These are phyloP conservation scores for Holacanthella duospinosa DNA, from an alignment of 2,888 invertebrate genomes.

Conservation along the genomic window DNA sequence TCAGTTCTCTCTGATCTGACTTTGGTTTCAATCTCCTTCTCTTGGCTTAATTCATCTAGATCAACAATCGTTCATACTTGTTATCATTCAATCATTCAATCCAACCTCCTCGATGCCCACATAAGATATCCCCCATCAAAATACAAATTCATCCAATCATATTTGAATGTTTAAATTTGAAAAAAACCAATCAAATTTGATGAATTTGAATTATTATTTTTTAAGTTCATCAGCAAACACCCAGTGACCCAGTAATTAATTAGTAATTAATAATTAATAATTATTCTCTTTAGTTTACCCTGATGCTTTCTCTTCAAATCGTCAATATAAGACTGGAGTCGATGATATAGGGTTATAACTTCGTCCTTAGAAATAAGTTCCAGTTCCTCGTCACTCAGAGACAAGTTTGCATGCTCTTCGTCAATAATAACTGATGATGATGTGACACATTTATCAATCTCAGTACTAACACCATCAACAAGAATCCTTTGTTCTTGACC, in stretches of 20 bases:
- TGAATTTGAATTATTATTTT: not conserved
- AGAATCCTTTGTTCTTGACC: not conserved
- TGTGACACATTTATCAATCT: not conserved
- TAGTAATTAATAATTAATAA: not conserved
- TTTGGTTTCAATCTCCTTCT: conserved; percentile 67
- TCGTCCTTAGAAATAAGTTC: conserved; percentile 7
- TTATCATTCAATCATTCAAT: too few relatives aligned
- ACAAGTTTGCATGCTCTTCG: not conserved
- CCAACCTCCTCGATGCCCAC: too few relatives aligned
- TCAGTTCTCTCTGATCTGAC: conserved; percentile 71
- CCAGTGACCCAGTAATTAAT: too few relatives aligned
- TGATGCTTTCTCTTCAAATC: conserved; percentile 6
- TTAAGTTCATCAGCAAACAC: too few relatives aligned
- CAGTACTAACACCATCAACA: not conserved
- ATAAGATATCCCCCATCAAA: not conserved
- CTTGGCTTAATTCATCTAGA: conserved; percentile 58
- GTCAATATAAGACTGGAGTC: conserved; percentile 13
- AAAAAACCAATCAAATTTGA: not conserved
- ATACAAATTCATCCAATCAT: too few relatives aligned
- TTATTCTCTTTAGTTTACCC: conserved; percentile 3
- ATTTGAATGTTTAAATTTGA: too few relatives aligned
- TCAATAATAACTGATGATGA: not conserved
- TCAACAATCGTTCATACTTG: too few relatives aligned
- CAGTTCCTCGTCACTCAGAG: conserved; percentile 5
- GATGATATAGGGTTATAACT: conserved; percentile 7